Conservation (phyloP, 2,888 invertebrate species). For the Xanthostigma xanthostigma region DNA sequence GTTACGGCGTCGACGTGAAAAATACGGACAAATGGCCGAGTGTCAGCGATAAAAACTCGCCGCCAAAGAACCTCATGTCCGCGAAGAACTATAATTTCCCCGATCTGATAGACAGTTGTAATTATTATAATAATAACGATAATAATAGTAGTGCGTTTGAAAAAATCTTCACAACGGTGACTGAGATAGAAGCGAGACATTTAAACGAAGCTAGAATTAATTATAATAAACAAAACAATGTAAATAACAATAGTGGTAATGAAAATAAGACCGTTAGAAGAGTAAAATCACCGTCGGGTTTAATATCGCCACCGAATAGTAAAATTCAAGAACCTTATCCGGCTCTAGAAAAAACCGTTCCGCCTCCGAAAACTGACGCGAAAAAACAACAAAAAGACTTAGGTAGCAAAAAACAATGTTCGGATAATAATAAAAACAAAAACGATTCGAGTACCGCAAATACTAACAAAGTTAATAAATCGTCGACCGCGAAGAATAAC, state of each 20-base stretch:
- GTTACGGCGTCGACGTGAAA: constrained; percentile 19
- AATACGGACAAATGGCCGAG: constrained; percentile 16
- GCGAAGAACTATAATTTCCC: constrained; percentile 32
- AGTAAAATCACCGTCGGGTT: constrained; percentile 23
- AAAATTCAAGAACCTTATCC: constrained; percentile 25
- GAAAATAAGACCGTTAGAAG: constrained; percentile 8
- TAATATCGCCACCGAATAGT: constrained; percentile 22
- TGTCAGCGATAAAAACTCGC: constrained; percentile 7
- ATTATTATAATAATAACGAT: constrained; percentile 24
- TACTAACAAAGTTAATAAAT: constrained; percentile 9
- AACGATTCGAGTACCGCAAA: constrained; percentile 20
- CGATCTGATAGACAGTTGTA: constrained; percentile 36
- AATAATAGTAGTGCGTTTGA: neutral
- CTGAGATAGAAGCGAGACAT: constrained; percentile 6
- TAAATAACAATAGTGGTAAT: neutral
- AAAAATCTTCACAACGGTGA: constrained; percentile 4
- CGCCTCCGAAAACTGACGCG: neutral
- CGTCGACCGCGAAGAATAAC: neutral
- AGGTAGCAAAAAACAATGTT: neutral
- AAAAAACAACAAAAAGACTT: neutral
- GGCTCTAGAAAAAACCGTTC: constrained; percentile 28
- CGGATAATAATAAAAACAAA: constrained; percentile 14
- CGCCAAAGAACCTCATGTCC: constrained; percentile 1
- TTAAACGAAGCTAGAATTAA: constrained; percentile 7
- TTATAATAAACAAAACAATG: constrained; percentile 3